Evolutionary conservation across 2,888 invertebrate species (phyloP), one percentile per base, ranked within the genome.

Genomic region (Apotomis betuletana): DNA sequence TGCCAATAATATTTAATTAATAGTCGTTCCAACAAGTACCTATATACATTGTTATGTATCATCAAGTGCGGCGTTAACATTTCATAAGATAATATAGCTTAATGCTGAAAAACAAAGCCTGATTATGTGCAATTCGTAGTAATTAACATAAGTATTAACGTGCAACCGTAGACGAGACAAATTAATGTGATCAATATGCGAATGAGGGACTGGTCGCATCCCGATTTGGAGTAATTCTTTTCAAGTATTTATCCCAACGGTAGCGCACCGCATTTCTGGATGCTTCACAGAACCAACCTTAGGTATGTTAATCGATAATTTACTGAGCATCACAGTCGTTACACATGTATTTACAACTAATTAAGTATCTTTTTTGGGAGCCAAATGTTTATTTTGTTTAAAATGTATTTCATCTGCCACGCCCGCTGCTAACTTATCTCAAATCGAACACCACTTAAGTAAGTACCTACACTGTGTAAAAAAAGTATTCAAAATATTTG

Each of bases 251-350:
- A 72, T 72, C 72, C 72, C 54, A 62, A 52, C 68, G 63, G 72
- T 72, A 72, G 68, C 72, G 72, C 72, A 68, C 72, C 59, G 72
- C 72, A 72, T 72, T 72, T 72, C 72, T 72, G 72, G 72, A 72
- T 59, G 72, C 68, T 72, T 72, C 72, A 72, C 54, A 72, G 72
- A 72, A 72, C 27, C 72, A 61, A 63, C 72, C 72, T 63, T 68
- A 68, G 58, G 72, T 72, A 72, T 72, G 72, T 72, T 72, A 72
- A 72, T 72, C 68, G 72, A 72, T 72, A 72, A 72, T 72, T 72
- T 72, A 68, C 72, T 68, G 72, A 52, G 58, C 72, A 68, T 63
- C 72, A 65, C 60, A 67, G 63, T 72, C 72, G 72, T 68, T 72
- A 68, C 57, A 62, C 67, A 68, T 72, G 72, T 63, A 72, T 72